These are phyloP conservation scores for Echinops telfairi DNA, from an alignment of 2,113 vertebrate genomes.

Conservation along the genomic window DNA sequence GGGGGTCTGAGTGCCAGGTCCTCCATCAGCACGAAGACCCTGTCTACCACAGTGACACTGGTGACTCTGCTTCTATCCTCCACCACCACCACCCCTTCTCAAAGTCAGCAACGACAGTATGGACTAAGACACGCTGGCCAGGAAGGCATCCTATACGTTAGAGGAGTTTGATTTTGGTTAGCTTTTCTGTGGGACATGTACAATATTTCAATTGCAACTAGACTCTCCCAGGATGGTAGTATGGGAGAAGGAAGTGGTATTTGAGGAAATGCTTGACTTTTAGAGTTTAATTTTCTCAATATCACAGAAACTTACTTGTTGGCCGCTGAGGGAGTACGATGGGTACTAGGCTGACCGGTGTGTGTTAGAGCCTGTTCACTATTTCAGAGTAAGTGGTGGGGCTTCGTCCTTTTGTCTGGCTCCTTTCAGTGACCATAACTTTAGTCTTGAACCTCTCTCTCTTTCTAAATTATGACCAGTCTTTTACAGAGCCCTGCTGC, in stretches of 20 bases:
- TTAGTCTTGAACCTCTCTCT: background rate
- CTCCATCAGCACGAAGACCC: no score
- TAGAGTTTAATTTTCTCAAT: background rate
- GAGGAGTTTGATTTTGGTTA: background rate
- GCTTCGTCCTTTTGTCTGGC: background rate
- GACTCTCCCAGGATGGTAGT: background rate
- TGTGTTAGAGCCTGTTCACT: background rate
- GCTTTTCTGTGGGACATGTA: background rate
- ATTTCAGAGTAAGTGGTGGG: accelerated
- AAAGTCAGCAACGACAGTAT: background rate
- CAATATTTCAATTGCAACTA: background rate
- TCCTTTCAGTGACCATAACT: background rate
- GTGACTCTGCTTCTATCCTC: background rate
- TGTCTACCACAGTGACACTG: background rate
- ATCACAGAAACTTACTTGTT: background rate
- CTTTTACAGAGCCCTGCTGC: no score
- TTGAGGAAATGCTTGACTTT: background rate
- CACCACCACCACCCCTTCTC: background rate
- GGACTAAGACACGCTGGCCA: background rate
- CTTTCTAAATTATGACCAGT: background rate
- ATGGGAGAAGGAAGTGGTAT: background rate
- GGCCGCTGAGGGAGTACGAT: background rate
- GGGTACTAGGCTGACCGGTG: background rate
- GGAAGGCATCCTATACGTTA: background rate
- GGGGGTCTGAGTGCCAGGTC: no score